Conservation (phyloP, 2,888 invertebrate species). For the Oscheius sp. region DNA sequence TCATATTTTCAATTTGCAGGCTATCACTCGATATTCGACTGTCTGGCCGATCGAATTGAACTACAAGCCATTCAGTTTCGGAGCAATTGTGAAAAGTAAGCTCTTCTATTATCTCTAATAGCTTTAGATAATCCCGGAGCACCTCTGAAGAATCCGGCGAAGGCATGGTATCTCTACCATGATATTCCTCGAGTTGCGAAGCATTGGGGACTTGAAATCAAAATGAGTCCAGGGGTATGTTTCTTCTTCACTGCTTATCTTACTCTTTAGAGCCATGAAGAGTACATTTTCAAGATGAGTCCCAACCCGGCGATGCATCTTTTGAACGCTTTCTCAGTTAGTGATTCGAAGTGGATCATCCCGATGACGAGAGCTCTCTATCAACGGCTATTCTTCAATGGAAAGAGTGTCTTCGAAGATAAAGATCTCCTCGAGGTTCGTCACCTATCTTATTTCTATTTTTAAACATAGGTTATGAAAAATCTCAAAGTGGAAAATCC, state of each 20-base stretch:
- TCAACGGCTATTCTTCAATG: constrained; percentile 9
- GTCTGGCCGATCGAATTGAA: constrained; percentile 24
- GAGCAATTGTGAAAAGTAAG: constrained; percentile 24
- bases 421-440: constrained; percentile 16
- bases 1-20: not conserved
- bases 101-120: not conserved
- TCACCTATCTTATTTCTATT: no score
- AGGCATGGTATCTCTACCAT: constrained; percentile 3
- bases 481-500: not conserved
- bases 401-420: constrained; percentile 22
- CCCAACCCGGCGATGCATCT: constrained; percentile 8
- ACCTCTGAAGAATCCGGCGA: constrained; percentile 5
- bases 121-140: constrained; percentile 25
- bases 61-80: constrained; percentile 28
- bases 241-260: not conserved
- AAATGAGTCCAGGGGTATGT: constrained; percentile 15
- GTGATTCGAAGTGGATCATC: not conserved
- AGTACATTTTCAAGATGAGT: constrained; percentile 4
- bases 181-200: constrained; percentile 20
- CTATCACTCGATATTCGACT: constrained; percentile 1
- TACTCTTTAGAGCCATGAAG: constrained; percentile 1
- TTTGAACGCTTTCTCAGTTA: not conserved
- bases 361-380: constrained; percentile 18
- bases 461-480: constrained; percentile 5
- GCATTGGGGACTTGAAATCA: constrained; percentile 4